Evolutionary conservation across 2,113 vertebrate species (phyloP).

Genomic region (Vidua macroura): DNA sequence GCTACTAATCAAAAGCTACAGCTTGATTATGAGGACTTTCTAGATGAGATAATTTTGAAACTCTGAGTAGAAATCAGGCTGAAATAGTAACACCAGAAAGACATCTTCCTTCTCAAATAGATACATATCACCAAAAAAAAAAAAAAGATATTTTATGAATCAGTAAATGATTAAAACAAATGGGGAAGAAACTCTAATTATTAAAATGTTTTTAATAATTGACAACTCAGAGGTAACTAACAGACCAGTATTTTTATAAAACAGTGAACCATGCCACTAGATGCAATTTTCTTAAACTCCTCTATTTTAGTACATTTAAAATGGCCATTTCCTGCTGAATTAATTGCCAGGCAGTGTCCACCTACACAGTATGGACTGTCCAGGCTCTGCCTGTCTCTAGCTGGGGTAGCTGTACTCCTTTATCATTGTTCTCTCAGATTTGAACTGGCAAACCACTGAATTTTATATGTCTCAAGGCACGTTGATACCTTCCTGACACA

Average conservation of each 20-base stretch:
- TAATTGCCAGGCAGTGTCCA: not conserved
- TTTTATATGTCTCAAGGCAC: not conserved
- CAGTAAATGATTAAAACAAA: not conserved
- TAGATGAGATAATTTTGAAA: not conserved
- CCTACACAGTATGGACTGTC: not conserved
- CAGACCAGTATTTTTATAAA: not conserved
- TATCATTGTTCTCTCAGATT: not conserved
- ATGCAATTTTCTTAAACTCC: not conserved
- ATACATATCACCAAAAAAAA: not conserved
- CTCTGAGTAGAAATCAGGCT: not conserved
- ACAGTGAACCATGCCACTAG: not conserved
- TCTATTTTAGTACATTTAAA: not conserved
- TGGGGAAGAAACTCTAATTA: rapidly evolving
- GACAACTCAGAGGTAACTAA: not conserved
- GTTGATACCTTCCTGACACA: rapidly evolving
- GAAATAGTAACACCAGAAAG: not conserved
- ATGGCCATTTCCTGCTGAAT: not conserved
- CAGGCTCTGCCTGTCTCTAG: not conserved
- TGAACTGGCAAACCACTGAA: not conserved
- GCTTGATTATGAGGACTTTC: not conserved
- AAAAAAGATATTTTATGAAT: not conserved
- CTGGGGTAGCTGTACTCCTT: not conserved
- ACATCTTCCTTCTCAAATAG: not conserved
- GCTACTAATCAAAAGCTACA: not conserved
- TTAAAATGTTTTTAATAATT: not conserved